These are phyloP conservation scores for Sanderia malayensis DNA, from an alignment of 30 jellyfish, hydroid and myxozoan genomes.

Conservation along the genomic window DNA sequence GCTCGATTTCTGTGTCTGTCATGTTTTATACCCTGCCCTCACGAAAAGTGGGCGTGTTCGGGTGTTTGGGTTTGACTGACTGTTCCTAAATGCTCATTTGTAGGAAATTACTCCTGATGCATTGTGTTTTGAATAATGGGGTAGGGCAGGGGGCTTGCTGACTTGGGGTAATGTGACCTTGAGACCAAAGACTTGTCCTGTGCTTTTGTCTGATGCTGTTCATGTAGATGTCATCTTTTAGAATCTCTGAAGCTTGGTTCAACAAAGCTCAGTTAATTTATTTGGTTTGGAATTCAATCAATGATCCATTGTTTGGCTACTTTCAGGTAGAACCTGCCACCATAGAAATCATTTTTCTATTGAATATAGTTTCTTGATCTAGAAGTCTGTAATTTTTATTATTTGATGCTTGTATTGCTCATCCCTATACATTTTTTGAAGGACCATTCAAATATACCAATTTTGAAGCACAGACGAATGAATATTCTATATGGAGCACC, in stretches of 20 bases:
- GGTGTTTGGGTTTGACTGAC: no score
- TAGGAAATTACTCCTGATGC: background rate
- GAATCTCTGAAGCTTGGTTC: constrained; percentile 80
- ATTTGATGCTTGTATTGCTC: no score
- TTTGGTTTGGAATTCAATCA: constrained; percentile 80
- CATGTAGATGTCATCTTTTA: constrained; percentile 17
- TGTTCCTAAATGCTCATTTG: background rate
- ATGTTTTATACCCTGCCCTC: background rate
- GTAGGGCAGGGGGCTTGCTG: no score
- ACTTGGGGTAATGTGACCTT: no score
- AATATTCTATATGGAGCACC: constrained; percentile 90
- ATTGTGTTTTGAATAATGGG: background rate
- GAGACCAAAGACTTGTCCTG: no score
- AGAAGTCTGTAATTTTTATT: no score
- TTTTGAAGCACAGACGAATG: constrained; percentile 67
- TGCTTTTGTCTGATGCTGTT: no score
- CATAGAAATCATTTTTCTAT: no score
- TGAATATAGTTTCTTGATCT: no score
- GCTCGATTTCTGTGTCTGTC: background rate
- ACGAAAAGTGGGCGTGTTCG: background rate
- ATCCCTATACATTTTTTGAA: no score
- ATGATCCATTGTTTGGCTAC: constrained; percentile 90
- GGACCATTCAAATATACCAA: constrained; percentile 66
- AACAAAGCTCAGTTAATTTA: constrained; percentile 74
- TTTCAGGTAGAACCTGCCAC: constrained; percentile 75